phyloP scores from a whole-genome alignment of 2,888 invertebrate genomes.

The Rambutsinella grinnellia region DNA sequence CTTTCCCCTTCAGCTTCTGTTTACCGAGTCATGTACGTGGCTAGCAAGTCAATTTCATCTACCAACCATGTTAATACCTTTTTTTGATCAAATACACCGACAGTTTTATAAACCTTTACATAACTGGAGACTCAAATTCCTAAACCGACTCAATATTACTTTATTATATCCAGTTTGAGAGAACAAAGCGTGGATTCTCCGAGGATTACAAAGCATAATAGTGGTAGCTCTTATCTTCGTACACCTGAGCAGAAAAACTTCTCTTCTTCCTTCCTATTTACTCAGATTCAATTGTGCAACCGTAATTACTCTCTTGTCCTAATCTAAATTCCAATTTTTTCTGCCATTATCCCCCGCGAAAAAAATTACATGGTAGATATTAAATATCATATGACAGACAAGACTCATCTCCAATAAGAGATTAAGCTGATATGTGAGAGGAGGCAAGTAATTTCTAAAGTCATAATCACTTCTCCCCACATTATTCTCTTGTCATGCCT shows the following conservation, averaged over 20 bases:
- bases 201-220: not conserved
- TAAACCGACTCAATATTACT: not conserved
- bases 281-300: conserved; percentile 36
- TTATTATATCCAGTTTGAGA: not conserved
- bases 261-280: not conserved
- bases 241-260: too few species aligned
- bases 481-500: conserved; percentile 16
- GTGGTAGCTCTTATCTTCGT: too few species aligned
- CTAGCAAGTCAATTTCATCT: conserved; percentile 55
- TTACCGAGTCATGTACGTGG: conserved; percentile 60
- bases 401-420: too few species aligned
- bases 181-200: conserved; percentile 8
- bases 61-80: not conserved
- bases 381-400: not conserved
- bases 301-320: conserved; percentile 53
- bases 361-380: conserved; percentile 32
- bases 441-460: conserved; percentile 23
- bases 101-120: not conserved
- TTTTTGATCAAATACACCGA: not conserved
- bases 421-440: conserved; percentile 17
- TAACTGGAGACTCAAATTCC: not conserved
- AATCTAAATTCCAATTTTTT: conserved; percentile 54
- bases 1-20: conserved; percentile 32
- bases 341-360: not conserved
- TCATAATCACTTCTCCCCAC: conserved; percentile 41